A percentile compares a stretch with the other conserved stretches of the same genome.
Conservation (phyloP, 2,888 invertebrate species). For the Leucophora obtusa region DNA sequence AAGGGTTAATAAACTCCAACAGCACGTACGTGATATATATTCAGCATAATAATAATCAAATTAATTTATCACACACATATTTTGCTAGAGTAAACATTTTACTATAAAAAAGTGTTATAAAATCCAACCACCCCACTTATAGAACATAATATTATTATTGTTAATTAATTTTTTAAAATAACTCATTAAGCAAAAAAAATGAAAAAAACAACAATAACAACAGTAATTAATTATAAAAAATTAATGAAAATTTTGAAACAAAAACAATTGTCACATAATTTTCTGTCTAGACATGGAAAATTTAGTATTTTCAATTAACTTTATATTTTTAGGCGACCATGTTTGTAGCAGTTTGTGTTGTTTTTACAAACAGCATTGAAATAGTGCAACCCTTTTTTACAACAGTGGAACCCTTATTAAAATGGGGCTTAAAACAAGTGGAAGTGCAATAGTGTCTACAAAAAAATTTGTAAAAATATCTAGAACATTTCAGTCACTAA, state of each 20-base stretch:
- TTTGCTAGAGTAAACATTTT: constrained; percentile 24
- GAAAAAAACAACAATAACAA: constrained; percentile 42
- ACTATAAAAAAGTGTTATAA: constrained; percentile 24
- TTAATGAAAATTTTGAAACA: constrained; percentile 62
- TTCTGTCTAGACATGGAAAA: constrained; percentile 77
- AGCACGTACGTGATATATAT: background rate
- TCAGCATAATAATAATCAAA: background rate
- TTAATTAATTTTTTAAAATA: constrained; percentile 74
- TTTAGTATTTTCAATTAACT: constrained; percentile 78
- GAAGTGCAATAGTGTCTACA: background rate
- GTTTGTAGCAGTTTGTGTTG: constrained; percentile 44
- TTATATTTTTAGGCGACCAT: constrained; percentile 51
- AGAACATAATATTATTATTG: constrained; percentile 60
- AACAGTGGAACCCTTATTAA: constrained; percentile 21
- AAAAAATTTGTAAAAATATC: too few species aligned
- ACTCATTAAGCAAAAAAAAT: constrained; percentile 26
- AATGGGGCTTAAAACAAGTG: background rate
- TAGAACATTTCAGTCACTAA: too few species aligned
- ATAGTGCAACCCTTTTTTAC: constrained; percentile 38
- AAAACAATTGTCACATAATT: constrained; percentile 77
- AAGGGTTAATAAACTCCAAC: background rate
- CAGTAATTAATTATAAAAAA: constrained; percentile 60
- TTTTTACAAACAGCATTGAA: constrained; percentile 43
- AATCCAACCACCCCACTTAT: constrained; percentile 1
- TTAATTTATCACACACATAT: background rate